A percentile compares a stretch with the other conserved stretches of the same genome.
Conservation (phyloP, 2,113 vertebrate species). For the Tragelaphus scriptus region DNA sequence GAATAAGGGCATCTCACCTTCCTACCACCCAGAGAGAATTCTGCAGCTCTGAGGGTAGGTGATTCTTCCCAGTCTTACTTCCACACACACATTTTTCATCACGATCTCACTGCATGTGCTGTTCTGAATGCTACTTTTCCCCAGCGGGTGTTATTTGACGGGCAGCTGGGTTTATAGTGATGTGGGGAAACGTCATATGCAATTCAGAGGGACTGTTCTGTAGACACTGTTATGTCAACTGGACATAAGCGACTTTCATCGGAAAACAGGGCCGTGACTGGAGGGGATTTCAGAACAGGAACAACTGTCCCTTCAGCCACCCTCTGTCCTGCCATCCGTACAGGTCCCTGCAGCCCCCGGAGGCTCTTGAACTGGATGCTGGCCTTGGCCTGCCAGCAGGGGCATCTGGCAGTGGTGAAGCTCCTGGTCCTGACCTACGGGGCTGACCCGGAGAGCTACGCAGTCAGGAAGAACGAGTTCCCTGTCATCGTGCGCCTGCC, state of each 20-base stretch:
- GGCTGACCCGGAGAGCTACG: slow-evolving; percentile 87
- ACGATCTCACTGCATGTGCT: accelerated
- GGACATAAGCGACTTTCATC: accelerated
- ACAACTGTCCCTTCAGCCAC: accelerated
- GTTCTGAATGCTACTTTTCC: neutral
- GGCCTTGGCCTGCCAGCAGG: slow-evolving; percentile 89
- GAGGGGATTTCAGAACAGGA: accelerated
- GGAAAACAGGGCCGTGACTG: accelerated
- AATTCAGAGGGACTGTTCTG: neutral
- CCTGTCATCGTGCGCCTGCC: slow-evolving; percentile 89
- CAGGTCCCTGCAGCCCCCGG: slow-evolving; percentile 80
- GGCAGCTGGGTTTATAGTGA: neutral
- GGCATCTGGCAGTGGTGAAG: slow-evolving; percentile 88
- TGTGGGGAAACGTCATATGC: neutral
- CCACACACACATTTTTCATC: neutral
- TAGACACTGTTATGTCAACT: neutral
- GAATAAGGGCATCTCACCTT: accelerated
- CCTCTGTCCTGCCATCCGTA: neutral
- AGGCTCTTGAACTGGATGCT: slow-evolving; percentile 94
- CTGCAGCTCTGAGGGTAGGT: neutral
- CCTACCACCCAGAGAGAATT: no score
- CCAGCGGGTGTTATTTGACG: neutral
- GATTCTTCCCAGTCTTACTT: neutral
- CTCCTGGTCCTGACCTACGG: slow-evolving; percentile 87
- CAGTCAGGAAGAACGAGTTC: slow-evolving; percentile 86